Evolutionary conservation across 2,113 vertebrate species (phyloP), one percentile per base, ranked within the genome.

Genomic region (Ochotona curzoniae): DNA sequence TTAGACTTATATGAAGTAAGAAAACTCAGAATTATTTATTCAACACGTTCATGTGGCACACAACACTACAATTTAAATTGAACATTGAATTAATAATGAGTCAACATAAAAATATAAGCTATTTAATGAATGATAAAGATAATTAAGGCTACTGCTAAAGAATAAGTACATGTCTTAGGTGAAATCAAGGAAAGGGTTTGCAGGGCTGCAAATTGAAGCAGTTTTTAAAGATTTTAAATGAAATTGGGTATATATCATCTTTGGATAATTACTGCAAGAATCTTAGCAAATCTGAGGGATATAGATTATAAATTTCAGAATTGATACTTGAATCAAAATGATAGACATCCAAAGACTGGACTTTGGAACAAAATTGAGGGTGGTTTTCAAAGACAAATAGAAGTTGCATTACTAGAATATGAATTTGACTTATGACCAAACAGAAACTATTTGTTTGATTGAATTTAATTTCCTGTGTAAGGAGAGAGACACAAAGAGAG

Each of bases 121-220:
- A 80, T 93, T 85, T 14, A 64, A 82, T n/a, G 6, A 95, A 32
- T 82, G 32, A 87, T 79, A 70, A 69, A 76, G 8, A 81, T 81
- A 17, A 89, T 81, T 87, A 85, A 30, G n/a, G 7, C 12, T 49
- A 30, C 83, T 57, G 20, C 8, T 25, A 89, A 73, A 14, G n/a
- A 35, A 26, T 26, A 57, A 35, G 57, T 57, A 15, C 18, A 44
- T 15, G 8, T 63, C 18, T 32, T 35, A 71, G 30, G 14, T 49
- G 25, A 28, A 3, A 8, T 71, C 63, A 71, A 73, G 17, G 14
- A 69, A 18, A 26, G 3, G 6, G 15, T 64, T 91, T 75, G 18
- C 38, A 30, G 25, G 74, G 11, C 5, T 76, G 4, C 11, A 44
- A 5, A 13, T n/a, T 87, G 64, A 91, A 49, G 2, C 9, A 88